A percentile compares a stretch with the other conserved stretches of the same genome.
These are phyloP conservation scores for Eupithecia tripunctaria DNA, from an alignment of 2,888 invertebrate species.

Conservation along the genomic window DNA sequence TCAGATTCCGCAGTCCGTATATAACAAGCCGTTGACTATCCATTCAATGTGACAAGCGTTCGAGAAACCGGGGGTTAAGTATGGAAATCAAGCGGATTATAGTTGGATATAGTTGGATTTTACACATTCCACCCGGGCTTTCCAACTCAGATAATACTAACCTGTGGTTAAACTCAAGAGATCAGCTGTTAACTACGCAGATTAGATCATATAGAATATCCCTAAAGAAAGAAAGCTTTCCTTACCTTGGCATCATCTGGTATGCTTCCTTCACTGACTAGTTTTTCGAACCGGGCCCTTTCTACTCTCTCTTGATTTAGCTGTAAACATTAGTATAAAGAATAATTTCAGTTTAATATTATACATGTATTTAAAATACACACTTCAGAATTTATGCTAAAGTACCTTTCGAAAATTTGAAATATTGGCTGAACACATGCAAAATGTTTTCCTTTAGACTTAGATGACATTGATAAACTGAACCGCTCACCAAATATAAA, in stretches of 20 bases:
- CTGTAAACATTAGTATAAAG: constrained; percentile 48
- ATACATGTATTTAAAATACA: no score
- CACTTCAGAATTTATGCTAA: not conserved
- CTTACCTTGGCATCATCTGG: constrained; percentile 96
- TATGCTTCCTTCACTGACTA: constrained; percentile 95
- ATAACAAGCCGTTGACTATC: no score
- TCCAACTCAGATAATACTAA: no score
- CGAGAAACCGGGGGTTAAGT: no score
- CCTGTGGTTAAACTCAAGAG: not conserved
- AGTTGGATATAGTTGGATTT: no score
- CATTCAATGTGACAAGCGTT: no score
- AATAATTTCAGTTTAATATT: no score
- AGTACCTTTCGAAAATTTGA: not conserved
- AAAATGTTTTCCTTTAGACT: not conserved
- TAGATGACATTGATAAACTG: not conserved
- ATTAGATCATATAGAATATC: not conserved
- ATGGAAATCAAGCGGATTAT: no score
- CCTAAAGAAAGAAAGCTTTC: not conserved
- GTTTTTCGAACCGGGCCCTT: constrained; percentile 91
- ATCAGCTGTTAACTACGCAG: not conserved
- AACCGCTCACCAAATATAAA: constrained; percentile 23
- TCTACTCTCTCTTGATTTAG: constrained; percentile 92
- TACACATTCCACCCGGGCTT: no score
- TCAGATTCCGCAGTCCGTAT: no score
- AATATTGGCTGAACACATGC: not conserved